Percentiles rank a stretch among this genome's conserved stretches.
phyloP scores from a whole-genome alignment of 1,140 invertebrate genomes.

The Zaprionus nigranus region DNA sequence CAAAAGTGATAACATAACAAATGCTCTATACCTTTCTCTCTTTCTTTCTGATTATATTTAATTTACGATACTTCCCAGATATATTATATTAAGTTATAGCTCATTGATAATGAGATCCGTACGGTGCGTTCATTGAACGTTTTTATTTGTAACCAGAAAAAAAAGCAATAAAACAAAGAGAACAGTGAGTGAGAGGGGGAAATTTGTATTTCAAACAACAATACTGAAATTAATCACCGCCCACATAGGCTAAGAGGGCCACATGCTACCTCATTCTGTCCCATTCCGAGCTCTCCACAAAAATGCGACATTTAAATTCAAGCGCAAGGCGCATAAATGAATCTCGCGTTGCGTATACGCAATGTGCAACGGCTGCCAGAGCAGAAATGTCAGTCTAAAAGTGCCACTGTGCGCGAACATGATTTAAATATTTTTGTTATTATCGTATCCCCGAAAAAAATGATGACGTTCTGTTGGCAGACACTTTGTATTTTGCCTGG shows the following conservation, averaged over 20 bases:
- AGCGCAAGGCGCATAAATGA: constrained; percentile 67
- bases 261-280: constrained; percentile 2
- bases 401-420: constrained; percentile 45
- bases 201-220: constrained; percentile 66
- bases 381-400: background rate
- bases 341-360: constrained; percentile 76
- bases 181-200: background rate
- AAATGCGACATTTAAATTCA: constrained; percentile 73
- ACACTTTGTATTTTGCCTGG: constrained; percentile 62
- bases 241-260: constrained; percentile 42
- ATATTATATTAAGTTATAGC: constrained; percentile 21
- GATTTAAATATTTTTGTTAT: constrained; percentile 69
- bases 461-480: constrained; percentile 60
- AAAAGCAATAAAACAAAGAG: constrained; percentile 21
- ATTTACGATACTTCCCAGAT: background rate
- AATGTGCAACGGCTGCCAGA: constrained; percentile 48
- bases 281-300: constrained; percentile 65
- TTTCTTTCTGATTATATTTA: background rate
- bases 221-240: constrained; percentile 78
- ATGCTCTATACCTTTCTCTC: background rate
- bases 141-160: background rate
- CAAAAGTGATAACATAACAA: no score
- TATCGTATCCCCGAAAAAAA: constrained; percentile 34
- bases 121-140: constrained; percentile 45
- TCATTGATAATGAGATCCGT: constrained; percentile 16